Percentiles rank a stretch among this genome's conserved stretches.
Evolutionary conservation across 2,797 vertebrate genomes (phyloP).

Genomic region (Chaetodon trifasciatus): DNA sequence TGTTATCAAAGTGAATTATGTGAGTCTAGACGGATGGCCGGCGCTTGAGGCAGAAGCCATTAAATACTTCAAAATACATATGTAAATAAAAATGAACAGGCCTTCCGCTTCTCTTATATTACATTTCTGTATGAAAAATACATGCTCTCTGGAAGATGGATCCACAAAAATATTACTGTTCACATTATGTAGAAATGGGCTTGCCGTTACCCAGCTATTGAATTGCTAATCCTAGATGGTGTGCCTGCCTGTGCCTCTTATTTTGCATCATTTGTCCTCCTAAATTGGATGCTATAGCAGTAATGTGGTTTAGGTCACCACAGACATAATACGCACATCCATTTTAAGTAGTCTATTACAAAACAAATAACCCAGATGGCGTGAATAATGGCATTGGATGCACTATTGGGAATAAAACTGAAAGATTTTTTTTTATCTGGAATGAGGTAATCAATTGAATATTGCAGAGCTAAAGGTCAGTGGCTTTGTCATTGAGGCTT

Average conservation of each 20-base stretch:
- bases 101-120: conserved; percentile 54
- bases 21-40: conserved; percentile 45
- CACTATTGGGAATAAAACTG: conserved; percentile 48
- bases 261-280: conserved; percentile 69
- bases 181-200: conserved; percentile 66
- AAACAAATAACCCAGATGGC: conserved; percentile 65
- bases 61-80: conserved; percentile 72
- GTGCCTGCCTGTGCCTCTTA: conserved; percentile 61
- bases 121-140: conserved; percentile 75
- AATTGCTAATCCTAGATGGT: conserved; percentile 69
- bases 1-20: conserved; percentile 58
- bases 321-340: conserved; percentile 44
- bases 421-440: conserved; percentile 14
- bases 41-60: conserved; percentile 53
- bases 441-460: conserved; percentile 19
- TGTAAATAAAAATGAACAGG: conserved; percentile 75
- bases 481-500: conserved; percentile 69
- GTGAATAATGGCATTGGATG: conserved; percentile 56
- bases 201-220: conserved; percentile 54
- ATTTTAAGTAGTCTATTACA: conserved; percentile 61
- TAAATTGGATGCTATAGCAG: conserved; percentile 62
- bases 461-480: conserved; percentile 70
- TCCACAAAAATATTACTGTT: conserved; percentile 76
- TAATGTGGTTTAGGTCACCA: conserved; percentile 56
- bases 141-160: conserved; percentile 71